phyloP scores from a whole-genome alignment of 2,888 invertebrate species.

The Lutraria lutraria region DNA sequence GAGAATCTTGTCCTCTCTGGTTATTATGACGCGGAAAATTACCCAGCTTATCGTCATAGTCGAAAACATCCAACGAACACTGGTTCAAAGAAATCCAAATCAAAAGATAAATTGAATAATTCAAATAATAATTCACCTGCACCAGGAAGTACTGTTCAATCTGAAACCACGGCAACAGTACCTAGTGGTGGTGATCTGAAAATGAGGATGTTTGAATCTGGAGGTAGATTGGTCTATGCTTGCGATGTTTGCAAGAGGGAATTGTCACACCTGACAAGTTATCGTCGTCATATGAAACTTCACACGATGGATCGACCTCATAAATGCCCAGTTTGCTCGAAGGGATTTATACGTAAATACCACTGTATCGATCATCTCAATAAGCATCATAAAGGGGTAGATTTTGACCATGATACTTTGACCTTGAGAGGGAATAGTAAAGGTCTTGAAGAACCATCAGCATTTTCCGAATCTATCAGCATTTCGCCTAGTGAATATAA shows the following conservation, averaged over 20 bases:
- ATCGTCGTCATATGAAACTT: slow-evolving; percentile 68
- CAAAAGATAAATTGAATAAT: slow-evolving; percentile 38
- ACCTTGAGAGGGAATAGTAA: slow-evolving; percentile 40
- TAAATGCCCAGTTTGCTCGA: slow-evolving; percentile 66
- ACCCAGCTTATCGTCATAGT: slow-evolving; percentile 60
- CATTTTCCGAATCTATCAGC: slow-evolving; percentile 46
- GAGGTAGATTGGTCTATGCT: slow-evolving; percentile 65
- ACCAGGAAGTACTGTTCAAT: not conserved
- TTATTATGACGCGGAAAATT: slow-evolving; percentile 65
- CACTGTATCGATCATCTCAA: slow-evolving; percentile 70
- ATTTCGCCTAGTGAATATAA: slow-evolving; percentile 64
- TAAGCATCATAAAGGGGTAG: slow-evolving; percentile 66
- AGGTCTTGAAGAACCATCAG: slow-evolving; percentile 32
- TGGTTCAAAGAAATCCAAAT: slow-evolving; percentile 52
- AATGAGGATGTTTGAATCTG: slow-evolving; percentile 65
- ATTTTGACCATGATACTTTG: slow-evolving; percentile 63
- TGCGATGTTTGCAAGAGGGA: slow-evolving; percentile 70
- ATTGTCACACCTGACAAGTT: slow-evolving; percentile 67
- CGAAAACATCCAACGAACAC: slow-evolving; percentile 53
- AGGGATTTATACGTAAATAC: slow-evolving; percentile 70
- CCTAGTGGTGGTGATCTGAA: slow-evolving; percentile 41
- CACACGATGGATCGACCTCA: slow-evolving; percentile 69
- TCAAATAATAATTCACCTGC: slow-evolving; percentile 4
- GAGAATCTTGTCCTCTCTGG: slow-evolving; percentile 69
- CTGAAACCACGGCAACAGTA: not conserved